Conservation (phyloP, 1,140 invertebrate genomes). For the Heliothis virescens region DNA sequence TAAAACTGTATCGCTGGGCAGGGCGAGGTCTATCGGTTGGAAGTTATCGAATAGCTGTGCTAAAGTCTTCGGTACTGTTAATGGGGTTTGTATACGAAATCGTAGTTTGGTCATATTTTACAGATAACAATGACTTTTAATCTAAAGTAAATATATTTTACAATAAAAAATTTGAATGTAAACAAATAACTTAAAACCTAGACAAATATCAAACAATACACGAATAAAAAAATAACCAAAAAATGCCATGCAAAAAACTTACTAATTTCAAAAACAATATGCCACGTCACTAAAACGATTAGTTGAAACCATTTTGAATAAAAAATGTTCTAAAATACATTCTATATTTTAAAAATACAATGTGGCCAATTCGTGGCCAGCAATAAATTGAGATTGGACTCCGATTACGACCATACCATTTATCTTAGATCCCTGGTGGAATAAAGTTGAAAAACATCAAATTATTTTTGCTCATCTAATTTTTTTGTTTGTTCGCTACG, state of each 20-base stretch:
- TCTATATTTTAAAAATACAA: background rate
- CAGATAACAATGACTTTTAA: too few species aligned
- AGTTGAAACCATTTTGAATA: background rate
- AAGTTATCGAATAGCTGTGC: conserved; percentile 36
- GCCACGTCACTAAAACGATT: too few species aligned
- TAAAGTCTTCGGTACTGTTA: conserved; percentile 4
- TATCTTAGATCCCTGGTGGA: background rate
- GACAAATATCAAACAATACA: too few species aligned
- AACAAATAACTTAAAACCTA: too few species aligned
- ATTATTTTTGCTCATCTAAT: conserved; percentile 8
- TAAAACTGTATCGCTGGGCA: conserved; percentile 50
- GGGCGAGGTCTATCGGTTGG: conserved; percentile 47
- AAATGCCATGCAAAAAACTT: too few species aligned
- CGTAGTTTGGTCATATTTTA: background rate
- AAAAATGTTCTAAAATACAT: background rate
- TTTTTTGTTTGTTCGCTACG: too few species aligned
- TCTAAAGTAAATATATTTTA: too few species aligned
- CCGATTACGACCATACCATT: conserved; percentile 13
- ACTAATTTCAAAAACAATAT: too few species aligned
- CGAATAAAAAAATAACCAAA: too few species aligned
- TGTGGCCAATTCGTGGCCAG: background rate
- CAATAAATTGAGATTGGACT: conserved; percentile 23
- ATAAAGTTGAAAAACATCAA: conserved; percentile 20
- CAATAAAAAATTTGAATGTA: too few species aligned
- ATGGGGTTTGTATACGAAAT: background rate